Base-by-base conservation (phyloP, 1,140 invertebrate genomes). In the Patella vulgata region DNA sequence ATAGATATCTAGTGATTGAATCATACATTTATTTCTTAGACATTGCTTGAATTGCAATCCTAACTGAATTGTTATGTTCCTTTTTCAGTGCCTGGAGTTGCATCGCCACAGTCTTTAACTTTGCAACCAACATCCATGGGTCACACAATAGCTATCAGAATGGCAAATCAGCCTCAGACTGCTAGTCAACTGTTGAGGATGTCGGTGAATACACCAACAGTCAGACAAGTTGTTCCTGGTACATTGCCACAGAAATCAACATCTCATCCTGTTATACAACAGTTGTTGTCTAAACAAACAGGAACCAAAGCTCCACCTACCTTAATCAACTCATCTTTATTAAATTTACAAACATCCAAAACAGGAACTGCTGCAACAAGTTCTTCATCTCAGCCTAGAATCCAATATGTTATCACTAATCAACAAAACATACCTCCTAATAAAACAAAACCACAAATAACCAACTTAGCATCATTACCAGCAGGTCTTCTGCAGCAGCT, bases 181-280 rank as follows among this genome's bases (percentile, higher is more conserved):
- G 47, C 40, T 23, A 28, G 39, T 31, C 57, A 55, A 44, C 36
- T 64, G 21, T 57, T 43, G 14, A 53, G 28, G 36, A 28, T 28
- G 9, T 40, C 39, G 17, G n/a, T 33, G 3, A 44, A 36, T 36
- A 19, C 14, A 30, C 48, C 9, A 33, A 53, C 2, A 56, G 47
- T 14, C 36, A 12, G n/a, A 52, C 30, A 17, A n/a, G 42, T 14
- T 44, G 46, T 23, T 25, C 47, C 33, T 8, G 33, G 5, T 31
- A 33, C 40, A 17, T 57, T 40, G 30, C 46, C 54, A 17, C 28
- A 25, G 4, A 64, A 68, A 39, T 59, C 61, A 25, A 28, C 51
- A 2, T 59, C 64, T 4, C 59, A 66, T 39, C 63, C 68, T 4
- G 64, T 59, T 1, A 65, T 63, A 47, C 70, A 68, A 46, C 54